Conservation (phyloP, 2,888 invertebrate species). For the Fabriciana adippe region DNA sequence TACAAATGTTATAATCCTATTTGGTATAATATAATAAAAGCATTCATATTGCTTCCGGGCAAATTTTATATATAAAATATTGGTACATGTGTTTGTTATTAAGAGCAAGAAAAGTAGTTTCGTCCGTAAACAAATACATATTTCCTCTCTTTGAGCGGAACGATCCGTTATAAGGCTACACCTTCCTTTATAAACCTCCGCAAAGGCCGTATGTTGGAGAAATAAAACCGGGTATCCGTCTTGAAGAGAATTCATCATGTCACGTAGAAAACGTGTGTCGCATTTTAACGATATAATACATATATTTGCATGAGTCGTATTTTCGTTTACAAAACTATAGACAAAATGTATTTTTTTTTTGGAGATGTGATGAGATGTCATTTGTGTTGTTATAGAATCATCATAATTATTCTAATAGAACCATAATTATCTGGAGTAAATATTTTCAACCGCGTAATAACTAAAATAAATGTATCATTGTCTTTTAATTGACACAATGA, state of each 20-base stretch:
- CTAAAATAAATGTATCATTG: too few relatives aligned
- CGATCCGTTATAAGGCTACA: slow-evolving; percentile 45
- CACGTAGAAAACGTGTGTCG: slow-evolving; percentile 38
- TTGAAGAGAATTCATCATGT: slow-evolving; percentile 42
- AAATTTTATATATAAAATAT: not conserved
- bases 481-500: too few relatives aligned
- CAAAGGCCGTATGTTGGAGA: slow-evolving; percentile 53
- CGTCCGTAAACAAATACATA: slow-evolving; percentile 48
- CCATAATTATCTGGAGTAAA: too few relatives aligned
- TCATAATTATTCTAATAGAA: too few relatives aligned
- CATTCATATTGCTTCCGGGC: too few relatives aligned
- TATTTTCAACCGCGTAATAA: too few relatives aligned
- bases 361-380: too few relatives aligned
- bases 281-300: slow-evolving; percentile 31
- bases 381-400: too few relatives aligned
- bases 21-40: too few relatives aligned
- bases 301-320: slow-evolving; percentile 13
- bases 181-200: slow-evolving; percentile 59
- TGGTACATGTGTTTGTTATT: slow-evolving; percentile 24
- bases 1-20: too few relatives aligned
- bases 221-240: slow-evolving; percentile 51
- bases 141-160: slow-evolving; percentile 37
- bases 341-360: slow-evolving; percentile 1
- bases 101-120: slow-evolving; percentile 45
- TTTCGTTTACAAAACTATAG: not conserved